Base-by-base conservation (phyloP, 2,888 invertebrate genomes). In the Rhagium mordax region DNA sequence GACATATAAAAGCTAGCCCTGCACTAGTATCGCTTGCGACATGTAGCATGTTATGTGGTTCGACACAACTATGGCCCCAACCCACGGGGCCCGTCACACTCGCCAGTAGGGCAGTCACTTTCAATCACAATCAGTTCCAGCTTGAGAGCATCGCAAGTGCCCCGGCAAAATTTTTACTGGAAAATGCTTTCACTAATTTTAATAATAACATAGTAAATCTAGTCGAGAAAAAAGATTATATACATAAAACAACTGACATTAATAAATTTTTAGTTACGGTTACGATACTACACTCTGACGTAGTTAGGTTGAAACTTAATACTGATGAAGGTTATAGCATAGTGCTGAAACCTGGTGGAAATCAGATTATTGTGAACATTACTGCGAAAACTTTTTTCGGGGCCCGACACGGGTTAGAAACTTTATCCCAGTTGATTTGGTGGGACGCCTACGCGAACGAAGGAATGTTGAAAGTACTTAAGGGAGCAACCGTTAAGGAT, bases 341-440 rank as follows among this genome's bases (percentile, higher is more conserved):
- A n/a, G 88, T 90, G 0, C 84, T 94, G 33, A 87, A 87, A 66
- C 88, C 91, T 71, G 86, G 88, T 78, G 90, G 74, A 13, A 72
- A 72, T 47, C 84, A 87, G 0, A 85, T 94, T n/a, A 87, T 90
- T 1, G 93, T 90, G 0, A 91, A 90, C 74, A 91, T 95, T 49
- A 87, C 87, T 0, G 94, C 93, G 0, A 90, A 90, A 53, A 93
- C 93, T 0, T 95, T 92, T 86, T 94, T 94, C 83, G 95, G 95
- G 0, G 94, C 94, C 0, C 90, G 95, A 0, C 94, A 95, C 82
- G 95, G 91, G 0, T 88, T 95, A 51, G 94, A 95, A 84, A 95
- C 95, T 0, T 86, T 96, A 7, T 92, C 93, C n/a, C 95, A 95
- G 83, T 88, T 95, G 78, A 92, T 94, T 60, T 95, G 95, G 95